Base-by-base conservation (phyloP, 2,888 invertebrate genomes). In the Timandra comae region DNA sequence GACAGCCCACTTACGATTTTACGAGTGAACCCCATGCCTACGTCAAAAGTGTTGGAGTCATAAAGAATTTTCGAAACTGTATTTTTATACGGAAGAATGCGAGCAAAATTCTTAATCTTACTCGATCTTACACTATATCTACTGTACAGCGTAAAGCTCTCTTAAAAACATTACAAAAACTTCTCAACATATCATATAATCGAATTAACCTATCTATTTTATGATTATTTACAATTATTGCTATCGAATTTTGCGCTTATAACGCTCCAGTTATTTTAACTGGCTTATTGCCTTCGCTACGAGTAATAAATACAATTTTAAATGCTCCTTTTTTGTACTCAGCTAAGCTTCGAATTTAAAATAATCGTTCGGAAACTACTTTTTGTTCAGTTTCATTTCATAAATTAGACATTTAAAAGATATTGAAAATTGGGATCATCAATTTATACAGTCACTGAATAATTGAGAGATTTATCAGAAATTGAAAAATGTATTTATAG, bases 101-200 rank as follows among this genome's bases (percentile, higher is more conserved):
- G 55, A 56, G 78, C 61, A 80, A 85, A 84, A 85, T 85, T 85
- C 58, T 60, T 62, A 81, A 84, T 82, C 80, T 78, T 81, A 79
- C 77, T 49, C 53, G 16, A 16, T 16, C 16, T 16, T 16, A 43
- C 57, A 58, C 64, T 75, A 77, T 61, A 54, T 53, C 67, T 75
- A 48, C 67, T 80, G 70, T 80, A 81, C 77, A 82, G 77, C 75
- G 74, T 79, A 84, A 82, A 82, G 82, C 82, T 84, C 80, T 82
- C n/a, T 82, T 80, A 81, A 78, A 78, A 54, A 77, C 78, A 81
- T 71, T 81, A 80, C 74, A 79, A 78, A 78, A 77, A 64, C 58
- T 74, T 38, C 56, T 76, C 71, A 81, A 81, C 79, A 63, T 79
- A 78, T 65, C 74, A 75, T 77, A 5, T 16, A 24, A 24, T 24